Evolutionary conservation across 1,140 invertebrate species (phyloP), one percentile per base, ranked within the genome.

Genomic region (Coelopa frigida): DNA sequence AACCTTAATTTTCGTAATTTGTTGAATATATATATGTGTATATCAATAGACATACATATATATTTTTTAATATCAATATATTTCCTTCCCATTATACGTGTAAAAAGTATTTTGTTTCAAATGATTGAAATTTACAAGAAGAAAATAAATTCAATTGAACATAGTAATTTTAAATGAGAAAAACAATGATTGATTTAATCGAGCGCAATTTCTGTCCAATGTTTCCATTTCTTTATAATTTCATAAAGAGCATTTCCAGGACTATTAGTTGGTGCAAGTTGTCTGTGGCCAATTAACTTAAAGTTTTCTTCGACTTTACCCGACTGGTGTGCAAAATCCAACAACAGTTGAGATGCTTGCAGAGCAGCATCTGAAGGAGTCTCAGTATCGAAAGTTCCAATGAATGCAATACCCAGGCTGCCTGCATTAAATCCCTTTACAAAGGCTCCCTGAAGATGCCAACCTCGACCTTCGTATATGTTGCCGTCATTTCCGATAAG

Each of bases 401-500:
- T 72, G 2, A 80, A 70, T 2, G 72, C 76, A 23, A 81, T 69
- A 12, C 75, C 77, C 21, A 83, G 57, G 12, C 74, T 75, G 31
- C 74, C 72, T 2, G 52, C 61, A 55, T 86, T 85, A 51, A 78
- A 80, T 3, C 72, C 71, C 1, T 55, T 58, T 0, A 77, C 73
- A 50, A 82, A 78, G 0, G 77, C 75, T 0, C 79, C 79, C 0
- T 70, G 56, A 4, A 54, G 53, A 22, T 72, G 65, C 73, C 78
- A 80, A 5, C 76, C 80, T 14, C 82, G 70, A 3, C 78, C 82
- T 50, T 79, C 75, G 51, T 82, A 83, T 0, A 76, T 72, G 18
- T 75, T 75, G 0, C 81, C 80, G 63, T 84, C 81, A 36, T 77
- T 78, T 8, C 80, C 82, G 35, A 84, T 75, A 10, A 83, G 55